Conservation (phyloP, 2,113 vertebrate species). For the Furnarius figulus region DNA sequence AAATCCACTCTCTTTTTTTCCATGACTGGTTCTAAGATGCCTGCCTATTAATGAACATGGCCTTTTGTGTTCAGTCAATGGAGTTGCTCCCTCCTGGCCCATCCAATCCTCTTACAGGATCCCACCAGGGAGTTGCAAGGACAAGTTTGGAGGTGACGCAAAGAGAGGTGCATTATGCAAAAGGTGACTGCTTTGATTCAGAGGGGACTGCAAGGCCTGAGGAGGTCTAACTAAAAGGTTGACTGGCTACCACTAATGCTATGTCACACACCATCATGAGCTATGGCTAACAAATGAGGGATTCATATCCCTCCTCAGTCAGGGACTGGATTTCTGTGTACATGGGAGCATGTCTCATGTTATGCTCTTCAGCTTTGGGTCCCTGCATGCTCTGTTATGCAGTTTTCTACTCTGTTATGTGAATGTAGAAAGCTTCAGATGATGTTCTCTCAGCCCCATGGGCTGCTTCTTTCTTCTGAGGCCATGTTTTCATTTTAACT, state of each 20-base stretch:
- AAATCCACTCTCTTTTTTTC: conserved; percentile 38
- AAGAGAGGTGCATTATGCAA: not conserved
- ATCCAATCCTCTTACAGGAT: conserved; percentile 49
- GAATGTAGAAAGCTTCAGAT: not conserved
- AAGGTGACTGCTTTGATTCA: not conserved
- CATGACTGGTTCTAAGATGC: not conserved
- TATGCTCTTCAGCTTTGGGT: not conserved
- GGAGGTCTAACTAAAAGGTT: not conserved
- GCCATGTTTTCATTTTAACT: not conserved
- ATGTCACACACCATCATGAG: fast-evolving
- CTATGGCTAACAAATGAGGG: not conserved
- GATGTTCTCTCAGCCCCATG: not conserved
- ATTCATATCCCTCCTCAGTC: not conserved
- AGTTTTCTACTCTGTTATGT: not conserved
- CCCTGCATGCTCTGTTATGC: not conserved
- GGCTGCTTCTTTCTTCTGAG: not conserved
- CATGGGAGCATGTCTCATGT: fast-evolving
- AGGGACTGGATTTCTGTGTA: not conserved
- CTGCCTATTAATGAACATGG: not conserved
- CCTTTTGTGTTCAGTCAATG: conserved; percentile 44
- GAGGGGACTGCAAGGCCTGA: not conserved
- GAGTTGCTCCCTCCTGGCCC: conserved; percentile 10
- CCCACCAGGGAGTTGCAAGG: not conserved
- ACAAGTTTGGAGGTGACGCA: not conserved
- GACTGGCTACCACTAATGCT: not conserved